Percentiles rank a stretch among this genome's conserved stretches.
Conservation (phyloP, 2,113 vertebrate species). For the Xiphias gladius region DNA sequence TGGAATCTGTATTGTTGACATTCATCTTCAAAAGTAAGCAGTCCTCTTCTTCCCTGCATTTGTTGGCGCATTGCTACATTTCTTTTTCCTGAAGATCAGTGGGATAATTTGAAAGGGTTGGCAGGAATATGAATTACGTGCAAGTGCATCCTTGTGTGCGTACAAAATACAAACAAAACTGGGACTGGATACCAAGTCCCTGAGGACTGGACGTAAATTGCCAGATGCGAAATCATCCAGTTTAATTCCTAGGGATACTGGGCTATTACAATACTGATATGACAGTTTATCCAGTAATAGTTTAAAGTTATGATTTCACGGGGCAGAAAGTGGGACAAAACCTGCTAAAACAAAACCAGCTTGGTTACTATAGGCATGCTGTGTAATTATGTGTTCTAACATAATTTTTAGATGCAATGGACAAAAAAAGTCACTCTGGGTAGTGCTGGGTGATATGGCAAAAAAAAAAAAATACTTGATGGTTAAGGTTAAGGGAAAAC, state of each 20-base stretch:
- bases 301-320: background rate
- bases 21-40: background rate
- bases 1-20: background rate
- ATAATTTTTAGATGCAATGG: background rate
- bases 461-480: background rate
- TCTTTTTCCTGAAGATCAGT: background rate
- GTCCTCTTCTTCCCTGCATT: too few species aligned
- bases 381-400: conserved; percentile 9
- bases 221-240: too few species aligned
- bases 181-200: too few species aligned
- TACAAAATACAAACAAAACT: background rate
- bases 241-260: background rate
- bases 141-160: background rate
- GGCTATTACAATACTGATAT: background rate
- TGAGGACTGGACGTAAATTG: too few species aligned
- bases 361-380: background rate
- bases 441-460: background rate
- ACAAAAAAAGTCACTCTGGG: background rate
- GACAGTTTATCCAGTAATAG: background rate
- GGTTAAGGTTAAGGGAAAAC: background rate
- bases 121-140: background rate
- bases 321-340: background rate
- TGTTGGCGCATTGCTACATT: too few species aligned
- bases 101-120: background rate
- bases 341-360: background rate